Percentiles rank a stretch among this genome's conserved stretches.
Evolutionary conservation across 2,113 vertebrate species (phyloP).

Genomic region (Fregata magnificens): DNA sequence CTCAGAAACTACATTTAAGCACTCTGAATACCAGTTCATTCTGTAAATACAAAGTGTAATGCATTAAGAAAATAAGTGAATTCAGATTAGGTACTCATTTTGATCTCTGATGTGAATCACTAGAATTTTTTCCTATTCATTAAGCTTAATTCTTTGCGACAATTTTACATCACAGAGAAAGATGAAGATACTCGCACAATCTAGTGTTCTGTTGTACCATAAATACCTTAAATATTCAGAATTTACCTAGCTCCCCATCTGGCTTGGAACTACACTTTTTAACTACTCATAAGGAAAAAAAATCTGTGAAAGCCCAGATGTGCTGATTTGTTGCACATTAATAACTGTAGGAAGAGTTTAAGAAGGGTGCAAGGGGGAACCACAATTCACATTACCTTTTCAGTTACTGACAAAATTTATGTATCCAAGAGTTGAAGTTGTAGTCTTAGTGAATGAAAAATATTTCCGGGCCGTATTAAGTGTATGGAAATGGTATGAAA

Average conservation of each 20-base stretch:
- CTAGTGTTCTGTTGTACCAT: background rate
- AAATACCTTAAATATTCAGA: background rate
- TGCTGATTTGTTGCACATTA: background rate
- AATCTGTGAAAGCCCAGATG: background rate
- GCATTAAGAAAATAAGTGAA: background rate
- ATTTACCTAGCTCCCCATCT: background rate
- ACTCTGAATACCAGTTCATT: background rate
- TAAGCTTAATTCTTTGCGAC: background rate
- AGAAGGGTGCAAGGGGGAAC: background rate
- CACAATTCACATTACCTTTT: background rate
- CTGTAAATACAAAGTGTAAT: background rate
- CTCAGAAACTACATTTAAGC: background rate
- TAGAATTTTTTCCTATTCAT: background rate
- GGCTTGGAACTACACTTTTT: background rate
- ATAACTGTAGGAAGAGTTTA: background rate
- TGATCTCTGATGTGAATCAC: background rate
- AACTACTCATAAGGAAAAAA: background rate
- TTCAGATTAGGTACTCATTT: background rate
- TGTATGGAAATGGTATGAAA: background rate
- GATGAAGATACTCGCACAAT: background rate
- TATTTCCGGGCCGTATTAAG: background rate
- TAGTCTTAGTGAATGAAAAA: background rate
- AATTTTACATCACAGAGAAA: background rate
- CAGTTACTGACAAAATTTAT: background rate
- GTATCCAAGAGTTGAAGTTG: background rate